Evolutionary conservation across 1,140 invertebrate genomes (phyloP).

Genomic region (Camponotus floridanus): DNA sequence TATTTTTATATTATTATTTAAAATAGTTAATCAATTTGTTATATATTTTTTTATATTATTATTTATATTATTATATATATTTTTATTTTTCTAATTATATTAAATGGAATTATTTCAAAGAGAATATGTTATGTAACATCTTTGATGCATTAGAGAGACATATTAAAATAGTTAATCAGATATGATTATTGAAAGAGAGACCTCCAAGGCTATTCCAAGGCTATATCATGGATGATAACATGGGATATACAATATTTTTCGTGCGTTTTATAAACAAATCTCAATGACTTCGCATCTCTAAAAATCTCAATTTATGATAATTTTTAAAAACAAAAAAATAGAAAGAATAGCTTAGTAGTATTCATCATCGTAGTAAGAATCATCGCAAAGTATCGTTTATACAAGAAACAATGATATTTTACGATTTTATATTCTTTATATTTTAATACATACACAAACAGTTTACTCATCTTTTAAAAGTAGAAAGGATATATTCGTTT

Average conservation of each 20-base stretch:
- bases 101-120: constrained; percentile 30
- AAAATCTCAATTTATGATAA: constrained; percentile 62
- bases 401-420: background rate
- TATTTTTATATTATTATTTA: too few species aligned
- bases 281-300: constrained; percentile 72
- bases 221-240: constrained; percentile 67
- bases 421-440: background rate
- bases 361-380: background rate
- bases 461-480: background rate
- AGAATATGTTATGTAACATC: constrained; percentile 59
- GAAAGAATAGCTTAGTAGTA: background rate
- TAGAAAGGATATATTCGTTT: background rate
- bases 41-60: too few species aligned
- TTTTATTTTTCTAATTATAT: background rate
- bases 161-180: background rate
- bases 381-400: background rate
- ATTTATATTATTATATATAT: background rate
- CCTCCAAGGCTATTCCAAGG: constrained; percentile 67
- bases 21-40: too few species aligned
- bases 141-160: constrained; percentile 38
- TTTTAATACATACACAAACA: background rate
- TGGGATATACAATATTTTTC: constrained; percentile 63
- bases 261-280: constrained; percentile 58
- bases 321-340: background rate
- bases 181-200: background rate